Evolutionary conservation across 2,888 invertebrate species (phyloP).

Genomic region (Hydriomena furcata): DNA sequence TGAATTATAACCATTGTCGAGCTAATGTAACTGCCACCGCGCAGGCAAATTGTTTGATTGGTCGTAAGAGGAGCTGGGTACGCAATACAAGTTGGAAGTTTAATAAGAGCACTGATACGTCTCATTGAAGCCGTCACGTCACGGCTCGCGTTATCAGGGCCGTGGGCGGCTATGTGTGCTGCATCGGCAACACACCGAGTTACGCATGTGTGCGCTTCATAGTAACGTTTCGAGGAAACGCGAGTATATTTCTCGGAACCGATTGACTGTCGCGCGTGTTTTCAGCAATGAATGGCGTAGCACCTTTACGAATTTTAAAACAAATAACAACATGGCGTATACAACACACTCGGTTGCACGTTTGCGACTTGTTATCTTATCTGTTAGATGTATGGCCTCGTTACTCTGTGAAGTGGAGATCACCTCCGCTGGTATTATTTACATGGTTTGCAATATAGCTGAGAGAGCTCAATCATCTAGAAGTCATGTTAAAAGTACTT

Average conservation of each 20-base stretch:
- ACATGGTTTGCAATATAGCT: no score
- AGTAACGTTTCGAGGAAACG: conserved; percentile 81
- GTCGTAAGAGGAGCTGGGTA: conserved; percentile 71
- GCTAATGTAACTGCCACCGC: conserved; percentile 40
- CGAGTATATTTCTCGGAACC: conserved; percentile 77
- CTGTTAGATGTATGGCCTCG: conserved; percentile 36
- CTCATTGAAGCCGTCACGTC: conserved; percentile 66
- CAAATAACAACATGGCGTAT: conserved; percentile 20
- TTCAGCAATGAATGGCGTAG: conserved; percentile 74
- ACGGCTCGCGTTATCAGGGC: conserved; percentile 76
- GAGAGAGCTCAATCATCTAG: no score
- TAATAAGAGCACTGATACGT: conserved; percentile 77
- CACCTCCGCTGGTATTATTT: conserved; percentile 22
- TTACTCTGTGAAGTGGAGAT: conserved; percentile 32
- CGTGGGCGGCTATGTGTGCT: conserved; percentile 67
- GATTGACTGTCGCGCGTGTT: conserved; percentile 73
- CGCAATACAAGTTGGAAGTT: conserved; percentile 65
- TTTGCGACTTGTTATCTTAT: conserved; percentile 41
- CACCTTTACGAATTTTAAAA: conserved; percentile 43
- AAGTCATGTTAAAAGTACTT: no score
- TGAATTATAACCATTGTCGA: conserved; percentile 2
- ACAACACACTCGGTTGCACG: conserved; percentile 10
- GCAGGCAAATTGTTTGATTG: conserved; percentile 69
- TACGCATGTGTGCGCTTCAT: conserved; percentile 66
- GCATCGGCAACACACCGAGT: conserved; percentile 48